Evolutionary conservation across 2,797 vertebrate genomes (phyloP).

Genomic region (Amblyopsis hoosieri): DNA sequence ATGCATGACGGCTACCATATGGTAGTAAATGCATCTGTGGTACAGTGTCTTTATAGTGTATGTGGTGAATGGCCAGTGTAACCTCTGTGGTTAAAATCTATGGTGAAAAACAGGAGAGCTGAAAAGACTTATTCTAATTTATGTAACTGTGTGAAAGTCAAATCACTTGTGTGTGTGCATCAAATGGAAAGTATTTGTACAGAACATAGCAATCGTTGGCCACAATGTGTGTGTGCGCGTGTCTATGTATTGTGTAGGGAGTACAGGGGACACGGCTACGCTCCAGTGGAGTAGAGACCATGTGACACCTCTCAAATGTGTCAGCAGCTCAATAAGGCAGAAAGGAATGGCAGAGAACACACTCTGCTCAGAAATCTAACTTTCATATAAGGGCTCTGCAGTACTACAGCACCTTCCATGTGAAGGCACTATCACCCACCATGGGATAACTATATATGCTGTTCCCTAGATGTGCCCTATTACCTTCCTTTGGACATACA

Average conservation of each 20-base stretch:
- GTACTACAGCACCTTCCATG: too few relatives aligned
- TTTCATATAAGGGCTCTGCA: too few relatives aligned
- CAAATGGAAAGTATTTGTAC: neutral
- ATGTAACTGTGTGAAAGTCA: too few relatives aligned
- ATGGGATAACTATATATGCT: too few relatives aligned
- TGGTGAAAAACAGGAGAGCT: conserved; percentile 44
- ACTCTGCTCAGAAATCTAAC: neutral
- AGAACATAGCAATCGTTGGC: neutral
- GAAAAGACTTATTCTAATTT: conserved; percentile 6
- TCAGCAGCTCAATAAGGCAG: conserved; percentile 41
- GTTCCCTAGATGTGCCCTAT: too few relatives aligned
- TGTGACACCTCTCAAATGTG: conserved; percentile 60
- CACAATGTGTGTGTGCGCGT: conserved; percentile 16
- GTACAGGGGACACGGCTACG: conserved; percentile 46
- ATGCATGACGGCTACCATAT: too few relatives aligned
- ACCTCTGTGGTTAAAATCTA: conserved; percentile 53
- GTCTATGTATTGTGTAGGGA: conserved; percentile 40
- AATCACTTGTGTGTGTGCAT: neutral
- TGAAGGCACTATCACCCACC: too few relatives aligned
- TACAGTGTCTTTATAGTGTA: too few relatives aligned
- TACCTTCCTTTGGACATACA: too few relatives aligned
- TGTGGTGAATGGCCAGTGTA: conserved; percentile 39
- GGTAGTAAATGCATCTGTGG: too few relatives aligned
- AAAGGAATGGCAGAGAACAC: conserved; percentile 19
- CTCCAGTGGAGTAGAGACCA: conserved; percentile 54